These are phyloP conservation scores for Australoheros scitulus DNA, from an alignment of 2,113 vertebrate species.

Conservation along the genomic window DNA sequence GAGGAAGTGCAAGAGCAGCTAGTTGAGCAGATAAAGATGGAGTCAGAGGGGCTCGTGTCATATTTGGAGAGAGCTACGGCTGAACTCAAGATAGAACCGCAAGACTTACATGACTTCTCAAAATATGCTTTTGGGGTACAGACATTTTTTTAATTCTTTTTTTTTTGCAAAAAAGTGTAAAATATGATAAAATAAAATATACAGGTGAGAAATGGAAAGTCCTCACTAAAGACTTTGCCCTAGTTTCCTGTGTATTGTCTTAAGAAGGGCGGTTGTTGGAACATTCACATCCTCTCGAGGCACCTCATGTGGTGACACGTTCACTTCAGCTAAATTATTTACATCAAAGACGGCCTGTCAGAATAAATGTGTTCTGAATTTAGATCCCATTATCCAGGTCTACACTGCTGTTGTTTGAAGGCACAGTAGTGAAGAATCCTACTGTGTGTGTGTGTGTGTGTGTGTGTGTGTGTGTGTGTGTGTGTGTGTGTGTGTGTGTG, in stretches of 20 bases:
- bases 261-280: neutral
- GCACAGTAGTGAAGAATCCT: neutral
- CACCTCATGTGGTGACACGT: neutral
- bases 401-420: neutral
- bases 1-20: slow-evolving; percentile 71
- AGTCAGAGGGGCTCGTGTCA: slow-evolving; percentile 65
- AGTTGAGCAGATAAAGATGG: slow-evolving; percentile 63
- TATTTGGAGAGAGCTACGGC: slow-evolving; percentile 69
- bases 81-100: slow-evolving; percentile 65
- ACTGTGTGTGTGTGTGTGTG: neutral
- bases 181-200: neutral
- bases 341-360: neutral
- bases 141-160: neutral
- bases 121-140: slow-evolving; percentile 78
- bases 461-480: too few species aligned
- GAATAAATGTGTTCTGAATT: slow-evolving; percentile 34
- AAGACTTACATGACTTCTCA: slow-evolving; percentile 70
- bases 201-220: neutral
- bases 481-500: too few species aligned
- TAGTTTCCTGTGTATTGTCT: neutral
- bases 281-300: neutral
- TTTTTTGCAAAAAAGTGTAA: neutral
- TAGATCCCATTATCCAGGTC: slow-evolving; percentile 25
- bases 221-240: neutral
- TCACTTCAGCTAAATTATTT: slow-evolving; percentile 38